Base-by-base conservation (phyloP, 1,140 invertebrate species). In the Bombus superbus region DNA sequence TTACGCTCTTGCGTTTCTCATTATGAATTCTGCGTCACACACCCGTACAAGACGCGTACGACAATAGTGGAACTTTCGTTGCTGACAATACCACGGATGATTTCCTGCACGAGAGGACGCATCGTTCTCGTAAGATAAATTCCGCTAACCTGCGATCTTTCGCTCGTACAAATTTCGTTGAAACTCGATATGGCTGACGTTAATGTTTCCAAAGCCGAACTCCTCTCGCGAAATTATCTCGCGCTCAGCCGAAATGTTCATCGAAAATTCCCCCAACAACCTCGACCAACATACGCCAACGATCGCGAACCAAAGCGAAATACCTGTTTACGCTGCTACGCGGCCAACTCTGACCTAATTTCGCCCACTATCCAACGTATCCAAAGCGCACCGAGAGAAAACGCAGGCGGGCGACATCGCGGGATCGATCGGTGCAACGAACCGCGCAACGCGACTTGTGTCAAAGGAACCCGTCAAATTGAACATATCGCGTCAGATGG, bases 11-110 rank as follows among this genome's bases (percentile, higher is more conserved):
- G 22, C 47, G 1, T 53, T 8, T 22, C 18, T 1, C 18, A 22
- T 53, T 53, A 13, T 13, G 28, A 62, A 62, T 62, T 62, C n/a
- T 5, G 18, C 2, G 6, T 8, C 22, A 53, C 6, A 53, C 18
- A 5, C 8, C 0, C 2, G 0, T 2, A 53, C 32, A 53, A 38
- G 2, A 8, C 2, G 18, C 22, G 47, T 0, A 18, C 47, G 47
- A 53, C 6, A 47, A 47, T 47, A 15, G 0, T 18, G 47, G 18
- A 47, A 18, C 47, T 18, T 47, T 6, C 18, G 18, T 18, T 6
- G 1, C 18, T 53, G 18, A 6, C 47, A 22, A 53, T 15, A 18
- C 18, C 47, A 53, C n/a, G n/a, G n/a, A 53, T 6, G 47, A 0
- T 22, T 18, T 6, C 18, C 15, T 18, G 0, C 47, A 2, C 0